Percentiles rank a stretch among this genome's conserved stretches.
These are phyloP conservation scores for Phengaris arion DNA, from an alignment of 2,888 invertebrate genomes.

Conservation along the genomic window DNA sequence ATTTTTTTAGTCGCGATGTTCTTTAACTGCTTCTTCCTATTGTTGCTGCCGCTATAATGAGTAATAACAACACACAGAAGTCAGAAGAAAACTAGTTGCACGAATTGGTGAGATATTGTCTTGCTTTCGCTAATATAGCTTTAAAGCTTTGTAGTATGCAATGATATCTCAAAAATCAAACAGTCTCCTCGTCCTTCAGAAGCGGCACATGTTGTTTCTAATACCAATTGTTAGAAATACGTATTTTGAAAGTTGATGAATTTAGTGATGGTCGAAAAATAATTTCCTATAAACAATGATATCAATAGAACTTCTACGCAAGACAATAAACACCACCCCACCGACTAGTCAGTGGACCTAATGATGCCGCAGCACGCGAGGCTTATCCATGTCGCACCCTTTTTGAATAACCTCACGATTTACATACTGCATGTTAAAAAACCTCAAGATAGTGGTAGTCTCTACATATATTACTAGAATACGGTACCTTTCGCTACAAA, in stretches of 20 bases:
- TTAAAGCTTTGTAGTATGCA: too few relatives aligned
- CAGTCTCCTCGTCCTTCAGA: too few relatives aligned
- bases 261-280: constrained; percentile 54
- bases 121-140: background rate
- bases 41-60: constrained; percentile 4
- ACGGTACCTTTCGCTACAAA: background rate
- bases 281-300: constrained; percentile 59
- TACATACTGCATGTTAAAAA: constrained; percentile 47
- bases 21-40: constrained; percentile 19
- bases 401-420: constrained; percentile 57
- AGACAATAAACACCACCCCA: constrained; percentile 75
- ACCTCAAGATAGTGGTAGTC: background rate
- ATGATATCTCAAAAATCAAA: too few relatives aligned
- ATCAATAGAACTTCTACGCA: constrained; percentile 58
- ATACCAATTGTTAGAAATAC: background rate
- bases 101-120: background rate
- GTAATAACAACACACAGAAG: background rate
- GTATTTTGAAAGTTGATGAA: background rate
- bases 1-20: constrained; percentile 23
- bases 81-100: background rate
- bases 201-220: too few relatives aligned
- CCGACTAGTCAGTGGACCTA: constrained; percentile 62
- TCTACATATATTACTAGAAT: constrained; percentile 1
- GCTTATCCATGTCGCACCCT: constrained; percentile 49
- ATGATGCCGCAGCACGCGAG: constrained; percentile 69